A percentile compares a stretch with the other conserved stretches of the same genome.
phyloP scores from a whole-genome alignment of 53 echinoderm and acorn worm genomes.

The Hippasteria phrygiana region DNA sequence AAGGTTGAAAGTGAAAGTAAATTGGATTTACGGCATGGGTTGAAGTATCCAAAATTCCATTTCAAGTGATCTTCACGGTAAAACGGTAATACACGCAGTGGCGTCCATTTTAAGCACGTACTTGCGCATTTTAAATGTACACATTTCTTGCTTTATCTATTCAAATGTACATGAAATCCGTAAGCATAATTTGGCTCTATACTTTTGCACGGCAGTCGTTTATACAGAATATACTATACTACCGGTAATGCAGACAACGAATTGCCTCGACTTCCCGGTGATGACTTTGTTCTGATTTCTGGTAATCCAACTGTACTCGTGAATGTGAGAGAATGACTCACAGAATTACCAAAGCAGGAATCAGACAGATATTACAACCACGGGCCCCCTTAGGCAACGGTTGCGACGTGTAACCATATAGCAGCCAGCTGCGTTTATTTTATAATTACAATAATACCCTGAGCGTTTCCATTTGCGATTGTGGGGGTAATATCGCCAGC shows the following conservation, averaged over 20 bases:
- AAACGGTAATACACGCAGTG: too few relatives aligned
- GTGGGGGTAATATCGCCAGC: conserved; percentile 25
- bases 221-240: too few relatives aligned
- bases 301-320: conserved; percentile 6
- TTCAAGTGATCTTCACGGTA: too few relatives aligned
- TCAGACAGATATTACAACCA: conserved; percentile 11
- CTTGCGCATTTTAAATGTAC: too few relatives aligned
- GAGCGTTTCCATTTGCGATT: conserved; percentile 31
- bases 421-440: conserved; percentile 38
- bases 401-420: conserved; percentile 31
- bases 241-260: background rate
- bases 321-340: conserved; percentile 28
- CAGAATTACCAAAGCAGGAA: conserved; percentile 3
- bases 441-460: conserved; percentile 49
- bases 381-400: conserved; percentile 3
- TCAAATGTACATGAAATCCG: background rate
- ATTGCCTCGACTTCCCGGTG: background rate
- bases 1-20: too few relatives aligned
- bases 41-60: too few relatives aligned
- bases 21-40: too few relatives aligned
- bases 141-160: too few relatives aligned
- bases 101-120: too few relatives aligned
- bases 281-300: conserved; percentile 40
- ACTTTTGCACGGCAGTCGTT: background rate
- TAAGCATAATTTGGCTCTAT: background rate